These are phyloP conservation scores for Linyphia triangularis DNA, from an alignment of 2,888 invertebrate species.

Conservation along the genomic window DNA sequence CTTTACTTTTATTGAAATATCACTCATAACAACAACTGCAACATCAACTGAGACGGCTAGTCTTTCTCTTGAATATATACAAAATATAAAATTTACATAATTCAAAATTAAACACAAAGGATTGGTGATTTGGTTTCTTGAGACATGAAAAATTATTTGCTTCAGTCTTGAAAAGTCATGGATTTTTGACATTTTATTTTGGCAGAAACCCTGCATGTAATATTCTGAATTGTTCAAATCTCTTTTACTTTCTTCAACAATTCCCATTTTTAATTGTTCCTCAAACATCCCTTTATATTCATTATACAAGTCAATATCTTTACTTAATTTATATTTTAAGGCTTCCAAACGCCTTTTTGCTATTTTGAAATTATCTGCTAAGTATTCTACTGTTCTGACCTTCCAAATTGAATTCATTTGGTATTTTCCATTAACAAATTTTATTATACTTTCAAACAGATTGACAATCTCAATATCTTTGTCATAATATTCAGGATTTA, in stretches of 20 bases:
- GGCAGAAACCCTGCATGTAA: no score
- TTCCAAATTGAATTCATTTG: background rate
- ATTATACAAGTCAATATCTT: background rate
- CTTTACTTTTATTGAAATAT: no score
- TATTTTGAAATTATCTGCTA: background rate
- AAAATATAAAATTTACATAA: no score
- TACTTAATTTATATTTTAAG: background rate
- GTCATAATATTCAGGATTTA: background rate
- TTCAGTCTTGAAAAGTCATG: no score
- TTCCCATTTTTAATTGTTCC: background rate
- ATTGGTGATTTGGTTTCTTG: no score
- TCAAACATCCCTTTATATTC: background rate
- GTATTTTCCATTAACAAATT: background rate
- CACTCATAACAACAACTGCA: no score
- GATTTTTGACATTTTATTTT: no score
- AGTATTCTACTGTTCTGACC: background rate
- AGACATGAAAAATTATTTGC: no score
- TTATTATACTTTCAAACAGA: background rate
- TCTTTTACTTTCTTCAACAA: background rate
- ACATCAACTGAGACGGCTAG: no score
- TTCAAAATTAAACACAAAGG: no score
- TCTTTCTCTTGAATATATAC: no score
- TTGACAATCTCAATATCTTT: background rate
- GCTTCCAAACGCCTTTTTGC: background rate
- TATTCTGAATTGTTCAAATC: background rate